Percentiles rank a stretch among this genome's conserved stretches.
Conservation (phyloP, 2,797 vertebrate species). For the Ibycter americanus region DNA sequence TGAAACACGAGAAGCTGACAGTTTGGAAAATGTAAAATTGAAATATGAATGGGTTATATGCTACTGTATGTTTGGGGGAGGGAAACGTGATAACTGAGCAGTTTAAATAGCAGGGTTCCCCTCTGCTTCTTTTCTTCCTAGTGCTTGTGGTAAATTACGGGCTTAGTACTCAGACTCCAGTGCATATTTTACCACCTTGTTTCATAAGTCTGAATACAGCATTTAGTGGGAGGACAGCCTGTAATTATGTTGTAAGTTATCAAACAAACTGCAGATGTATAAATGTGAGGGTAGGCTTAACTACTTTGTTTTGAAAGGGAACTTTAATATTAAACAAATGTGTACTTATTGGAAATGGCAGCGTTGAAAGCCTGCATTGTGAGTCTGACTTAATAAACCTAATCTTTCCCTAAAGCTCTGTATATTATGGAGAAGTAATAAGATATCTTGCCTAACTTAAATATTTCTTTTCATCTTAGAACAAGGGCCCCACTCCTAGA, state of each 20-base stretch:
- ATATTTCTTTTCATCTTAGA: slow-evolving; percentile 55
- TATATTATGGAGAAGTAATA: slow-evolving; percentile 40
- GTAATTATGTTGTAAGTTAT: slow-evolving; percentile 77
- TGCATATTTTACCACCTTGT: slow-evolving; percentile 69
- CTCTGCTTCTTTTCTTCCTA: slow-evolving; percentile 54
- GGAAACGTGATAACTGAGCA: slow-evolving; percentile 51
- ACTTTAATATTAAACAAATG: slow-evolving; percentile 69
- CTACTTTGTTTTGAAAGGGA: slow-evolving; percentile 68
- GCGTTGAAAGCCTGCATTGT: slow-evolving; percentile 46
- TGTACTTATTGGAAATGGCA: slow-evolving; percentile 60
- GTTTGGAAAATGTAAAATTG: slow-evolving; percentile 61
- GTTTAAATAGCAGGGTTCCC: slow-evolving; percentile 63
- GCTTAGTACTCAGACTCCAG: slow-evolving; percentile 63
- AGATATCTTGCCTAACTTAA: slow-evolving; percentile 47
- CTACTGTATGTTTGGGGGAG: slow-evolving; percentile 34
- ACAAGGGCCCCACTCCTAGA: background rate
- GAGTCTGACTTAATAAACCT: slow-evolving; percentile 59
- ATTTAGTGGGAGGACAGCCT: slow-evolving; percentile 72
- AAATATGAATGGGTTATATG: slow-evolving; percentile 63
- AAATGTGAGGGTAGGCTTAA: slow-evolving; percentile 55
- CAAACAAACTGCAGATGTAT: slow-evolving; percentile 74
- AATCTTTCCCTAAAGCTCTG: slow-evolving; percentile 46
- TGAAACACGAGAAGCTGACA: slow-evolving; percentile 53
- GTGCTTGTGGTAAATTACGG: slow-evolving; percentile 67
- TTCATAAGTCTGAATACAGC: slow-evolving; percentile 68